These are phyloP conservation scores for Thaleichthys pacificus DNA, from an alignment of 2,797 vertebrate species.

Conservation along the genomic window DNA sequence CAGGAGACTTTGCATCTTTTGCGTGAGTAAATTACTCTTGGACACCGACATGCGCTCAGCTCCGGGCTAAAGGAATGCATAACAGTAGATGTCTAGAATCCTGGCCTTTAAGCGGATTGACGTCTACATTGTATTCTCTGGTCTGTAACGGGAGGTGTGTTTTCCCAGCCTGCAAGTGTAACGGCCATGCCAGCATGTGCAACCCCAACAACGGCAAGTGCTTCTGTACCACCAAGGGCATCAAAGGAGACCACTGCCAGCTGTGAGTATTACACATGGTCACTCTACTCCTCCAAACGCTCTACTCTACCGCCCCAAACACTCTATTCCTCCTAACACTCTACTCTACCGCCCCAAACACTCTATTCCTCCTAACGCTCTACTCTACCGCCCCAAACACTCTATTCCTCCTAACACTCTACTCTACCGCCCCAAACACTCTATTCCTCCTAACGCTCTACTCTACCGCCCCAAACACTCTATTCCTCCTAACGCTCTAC, in stretches of 20 bases:
- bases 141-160: not conserved
- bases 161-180: conserved; percentile 92
- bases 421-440: too few species aligned
- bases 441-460: too few species aligned
- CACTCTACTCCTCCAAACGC: not conserved
- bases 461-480: too few species aligned
- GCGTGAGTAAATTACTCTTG: too few species aligned
- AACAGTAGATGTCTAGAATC: not conserved
- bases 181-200: conserved; percentile 93
- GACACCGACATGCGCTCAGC: too few species aligned
- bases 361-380: too few species aligned
- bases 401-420: not conserved
- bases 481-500: too few species aligned
- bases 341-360: not conserved
- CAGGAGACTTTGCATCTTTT: too few species aligned
- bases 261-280: conserved; percentile 80
- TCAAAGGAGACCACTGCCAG: conserved; percentile 97
- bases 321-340: too few species aligned
- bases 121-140: not conserved
- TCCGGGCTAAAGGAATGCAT: not conserved
- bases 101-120: too few species aligned
- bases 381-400: not conserved
- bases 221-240: conserved; percentile 97
- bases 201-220: conserved; percentile 94
- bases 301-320: not conserved